These are phyloP conservation scores for Heterocephalus glaber DNA, from an alignment of 2,113 vertebrate species.

Conservation along the genomic window DNA sequence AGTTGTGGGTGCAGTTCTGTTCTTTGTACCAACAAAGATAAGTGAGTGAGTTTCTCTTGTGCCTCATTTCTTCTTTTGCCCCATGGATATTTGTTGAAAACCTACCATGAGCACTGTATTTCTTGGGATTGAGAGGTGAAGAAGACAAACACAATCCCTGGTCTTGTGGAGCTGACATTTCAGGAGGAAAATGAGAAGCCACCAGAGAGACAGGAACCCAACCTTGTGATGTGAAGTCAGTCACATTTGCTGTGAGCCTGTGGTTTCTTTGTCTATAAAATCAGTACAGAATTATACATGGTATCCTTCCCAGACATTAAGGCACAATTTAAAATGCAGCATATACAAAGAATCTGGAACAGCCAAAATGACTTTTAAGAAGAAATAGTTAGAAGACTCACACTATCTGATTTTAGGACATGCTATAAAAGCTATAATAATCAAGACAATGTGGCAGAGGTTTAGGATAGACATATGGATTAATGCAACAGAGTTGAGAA, in stretches of 20 bases:
- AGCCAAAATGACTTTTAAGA: neutral
- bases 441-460: neutral
- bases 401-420: neutral
- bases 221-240: neutral
- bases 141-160: neutral
- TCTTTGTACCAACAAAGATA: neutral
- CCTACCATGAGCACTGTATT: neutral
- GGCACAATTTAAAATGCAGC: neutral
- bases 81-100: neutral
- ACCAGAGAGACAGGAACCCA: neutral
- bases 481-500: neutral
- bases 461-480: neutral
- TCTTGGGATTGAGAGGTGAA: conserved; percentile 10
- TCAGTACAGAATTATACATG: neutral
- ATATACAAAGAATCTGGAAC: neutral
- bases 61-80: neutral
- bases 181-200: conserved; percentile 3
- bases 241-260: neutral
- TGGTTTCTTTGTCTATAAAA: neutral
- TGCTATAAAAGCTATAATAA: neutral
- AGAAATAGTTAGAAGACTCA: neutral
- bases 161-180: neutral
- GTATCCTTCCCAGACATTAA: conserved; percentile 8
- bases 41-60: neutral
- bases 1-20: neutral